These are phyloP conservation scores for Synanthedon formicaeformis DNA, from an alignment of 2,888 invertebrate species.

Conservation along the genomic window DNA sequence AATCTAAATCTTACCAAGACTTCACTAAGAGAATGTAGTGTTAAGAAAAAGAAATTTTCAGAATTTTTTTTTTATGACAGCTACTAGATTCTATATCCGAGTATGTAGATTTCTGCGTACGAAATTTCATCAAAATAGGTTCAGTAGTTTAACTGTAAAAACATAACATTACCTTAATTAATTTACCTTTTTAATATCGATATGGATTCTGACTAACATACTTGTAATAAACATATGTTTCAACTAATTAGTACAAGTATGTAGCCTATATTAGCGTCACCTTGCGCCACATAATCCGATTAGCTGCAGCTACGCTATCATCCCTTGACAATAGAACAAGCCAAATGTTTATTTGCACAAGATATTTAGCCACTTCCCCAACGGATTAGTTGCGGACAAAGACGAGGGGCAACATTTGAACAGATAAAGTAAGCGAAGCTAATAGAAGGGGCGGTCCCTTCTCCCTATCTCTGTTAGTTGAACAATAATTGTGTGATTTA, in stretches of 20 bases:
- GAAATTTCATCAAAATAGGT: too few species aligned
- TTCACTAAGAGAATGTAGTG: too few species aligned
- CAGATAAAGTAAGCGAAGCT: conserved; percentile 48
- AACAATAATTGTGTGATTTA: conserved; percentile 55
- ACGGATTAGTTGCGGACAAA: conserved; percentile 58
- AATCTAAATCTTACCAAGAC: too few species aligned
- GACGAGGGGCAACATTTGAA: conserved; percentile 40
- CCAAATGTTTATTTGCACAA: conserved; percentile 69
- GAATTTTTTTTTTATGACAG: too few species aligned
- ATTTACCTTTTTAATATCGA: too few species aligned
- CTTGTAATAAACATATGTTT: conserved; percentile 1
- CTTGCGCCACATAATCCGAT: conserved; percentile 60
- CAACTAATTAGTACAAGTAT: not conserved
- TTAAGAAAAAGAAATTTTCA: too few species aligned
- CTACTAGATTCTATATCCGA: too few species aligned
- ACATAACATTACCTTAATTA: too few species aligned
- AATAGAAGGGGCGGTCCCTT: conserved; percentile 56
- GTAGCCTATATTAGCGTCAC: conserved; percentile 34
- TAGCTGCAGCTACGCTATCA: conserved; percentile 43
- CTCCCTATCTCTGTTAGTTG: conserved; percentile 26
- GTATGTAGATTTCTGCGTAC: too few species aligned
- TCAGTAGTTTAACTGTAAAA: too few species aligned
- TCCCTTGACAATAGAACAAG: conserved; percentile 55
- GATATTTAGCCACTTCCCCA: conserved; percentile 69
- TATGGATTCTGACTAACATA: too few species aligned